These are phyloP conservation scores for Temnothorax longispinosus DNA, from an alignment of 1,140 invertebrate species.

Conservation along the genomic window DNA sequence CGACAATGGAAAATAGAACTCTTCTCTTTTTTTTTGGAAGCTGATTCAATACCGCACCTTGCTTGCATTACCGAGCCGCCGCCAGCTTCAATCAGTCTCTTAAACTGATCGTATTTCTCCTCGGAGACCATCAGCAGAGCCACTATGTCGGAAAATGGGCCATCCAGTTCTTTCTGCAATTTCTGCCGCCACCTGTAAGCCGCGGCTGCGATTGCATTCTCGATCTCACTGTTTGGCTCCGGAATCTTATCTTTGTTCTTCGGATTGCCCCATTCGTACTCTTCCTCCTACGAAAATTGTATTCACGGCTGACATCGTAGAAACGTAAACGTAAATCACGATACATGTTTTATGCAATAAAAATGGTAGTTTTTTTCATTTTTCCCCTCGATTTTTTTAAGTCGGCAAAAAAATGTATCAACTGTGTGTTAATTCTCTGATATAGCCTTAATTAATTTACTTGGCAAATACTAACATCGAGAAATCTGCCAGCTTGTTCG, in stretches of 20 bases:
- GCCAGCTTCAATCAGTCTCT: constrained; percentile 90
- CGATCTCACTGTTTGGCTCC: constrained; percentile 80
- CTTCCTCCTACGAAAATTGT: constrained; percentile 88
- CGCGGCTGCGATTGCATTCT: constrained; percentile 86
- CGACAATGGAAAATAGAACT: not conserved
- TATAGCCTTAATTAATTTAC: not conserved
- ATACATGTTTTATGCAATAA: not conserved
- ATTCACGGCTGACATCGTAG: not conserved
- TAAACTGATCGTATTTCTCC: constrained; percentile 88
- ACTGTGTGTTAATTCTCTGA: not conserved
- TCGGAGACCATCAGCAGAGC: constrained; percentile 90
- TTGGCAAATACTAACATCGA: constrained; percentile 86
- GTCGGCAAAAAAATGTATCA: not conserved
- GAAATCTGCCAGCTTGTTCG: constrained; percentile 87
- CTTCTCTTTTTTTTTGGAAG: not conserved
- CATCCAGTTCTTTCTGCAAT: constrained; percentile 80
- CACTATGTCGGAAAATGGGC: constrained; percentile 89
- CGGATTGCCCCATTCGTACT: constrained; percentile 92
- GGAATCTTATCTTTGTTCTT: constrained; percentile 85
- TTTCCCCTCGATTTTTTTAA: not conserved
- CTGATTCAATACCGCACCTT: constrained; percentile 78
- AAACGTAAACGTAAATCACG: not conserved
- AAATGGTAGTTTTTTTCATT: not conserved
- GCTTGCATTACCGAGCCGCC: constrained; percentile 89
- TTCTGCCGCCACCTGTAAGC: constrained; percentile 89